These are phyloP conservation scores for Nycticebus coucang DNA, from an alignment of 2,113 vertebrate species.

Conservation along the genomic window DNA sequence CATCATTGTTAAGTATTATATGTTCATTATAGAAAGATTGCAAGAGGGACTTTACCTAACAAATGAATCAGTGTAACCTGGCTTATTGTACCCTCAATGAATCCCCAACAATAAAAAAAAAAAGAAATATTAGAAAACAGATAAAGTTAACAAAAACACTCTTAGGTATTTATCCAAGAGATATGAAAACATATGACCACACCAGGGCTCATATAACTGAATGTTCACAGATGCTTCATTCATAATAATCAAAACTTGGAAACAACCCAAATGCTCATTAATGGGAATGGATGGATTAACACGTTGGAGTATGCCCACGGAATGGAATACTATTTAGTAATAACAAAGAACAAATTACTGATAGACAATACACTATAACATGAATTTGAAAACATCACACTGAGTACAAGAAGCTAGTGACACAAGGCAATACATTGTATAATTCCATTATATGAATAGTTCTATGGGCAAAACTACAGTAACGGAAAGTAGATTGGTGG, in stretches of 20 bases:
- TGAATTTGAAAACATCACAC: background rate
- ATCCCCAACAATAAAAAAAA: no score
- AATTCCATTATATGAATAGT: background rate
- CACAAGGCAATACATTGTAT: background rate
- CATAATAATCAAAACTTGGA: background rate
- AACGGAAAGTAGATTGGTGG: background rate
- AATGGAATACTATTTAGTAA: background rate
- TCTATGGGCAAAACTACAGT: background rate
- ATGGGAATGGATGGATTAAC: background rate
- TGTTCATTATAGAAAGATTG: background rate
- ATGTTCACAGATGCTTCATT: background rate
- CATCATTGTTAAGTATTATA: background rate
- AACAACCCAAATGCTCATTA: background rate
- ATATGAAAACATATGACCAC: background rate
- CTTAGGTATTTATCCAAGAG: background rate
- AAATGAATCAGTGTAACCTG: no score
- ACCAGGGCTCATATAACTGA: background rate
- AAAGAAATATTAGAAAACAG: background rate
- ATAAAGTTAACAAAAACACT: background rate
- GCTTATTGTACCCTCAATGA: no score
- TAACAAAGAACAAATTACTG: background rate
- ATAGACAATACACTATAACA: background rate
- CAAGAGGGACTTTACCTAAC: no score
- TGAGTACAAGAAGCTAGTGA: background rate
- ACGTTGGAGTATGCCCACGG: rapidly evolving